Conservation (phyloP, 2,113 vertebrate species). For the Apodemus speciosus region DNA sequence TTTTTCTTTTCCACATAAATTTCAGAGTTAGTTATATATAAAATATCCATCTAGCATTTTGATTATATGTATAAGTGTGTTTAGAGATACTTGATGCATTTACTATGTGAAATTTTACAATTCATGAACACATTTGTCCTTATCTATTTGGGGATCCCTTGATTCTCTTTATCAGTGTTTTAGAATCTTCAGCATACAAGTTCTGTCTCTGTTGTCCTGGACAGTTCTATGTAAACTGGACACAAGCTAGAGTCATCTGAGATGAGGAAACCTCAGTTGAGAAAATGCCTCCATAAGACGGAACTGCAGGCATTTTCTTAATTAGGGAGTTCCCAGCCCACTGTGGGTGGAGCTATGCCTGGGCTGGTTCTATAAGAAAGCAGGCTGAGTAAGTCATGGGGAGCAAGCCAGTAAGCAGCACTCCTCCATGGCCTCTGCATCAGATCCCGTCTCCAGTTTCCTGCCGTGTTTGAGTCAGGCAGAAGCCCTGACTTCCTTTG, state of each 20-base stretch:
- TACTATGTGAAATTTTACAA: background rate
- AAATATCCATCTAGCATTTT: background rate
- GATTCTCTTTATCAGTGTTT: background rate
- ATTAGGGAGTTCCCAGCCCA: background rate
- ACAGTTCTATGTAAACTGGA: no score
- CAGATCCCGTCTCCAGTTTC: background rate
- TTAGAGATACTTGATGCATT: background rate
- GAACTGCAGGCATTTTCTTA: background rate
- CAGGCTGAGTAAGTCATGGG: background rate
- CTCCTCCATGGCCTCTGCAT: background rate
- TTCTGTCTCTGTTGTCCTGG: background rate
- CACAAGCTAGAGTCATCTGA: background rate
- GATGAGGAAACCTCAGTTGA: background rate
- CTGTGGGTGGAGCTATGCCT: background rate
- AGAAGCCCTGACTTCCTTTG: background rate
- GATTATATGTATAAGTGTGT: background rate
- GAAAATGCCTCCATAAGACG: background rate
- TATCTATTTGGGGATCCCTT: background rate
- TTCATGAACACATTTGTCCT: background rate
- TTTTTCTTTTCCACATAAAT: background rate
- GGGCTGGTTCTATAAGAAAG: background rate
- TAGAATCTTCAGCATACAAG: background rate
- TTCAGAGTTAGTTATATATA: background rate
- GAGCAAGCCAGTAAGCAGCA: background rate
- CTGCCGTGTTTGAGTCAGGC: background rate